Evolutionary conservation across 1,140 invertebrate species (phyloP), one percentile per base, ranked within the genome.

Genomic region (Galleria mellonella): DNA sequence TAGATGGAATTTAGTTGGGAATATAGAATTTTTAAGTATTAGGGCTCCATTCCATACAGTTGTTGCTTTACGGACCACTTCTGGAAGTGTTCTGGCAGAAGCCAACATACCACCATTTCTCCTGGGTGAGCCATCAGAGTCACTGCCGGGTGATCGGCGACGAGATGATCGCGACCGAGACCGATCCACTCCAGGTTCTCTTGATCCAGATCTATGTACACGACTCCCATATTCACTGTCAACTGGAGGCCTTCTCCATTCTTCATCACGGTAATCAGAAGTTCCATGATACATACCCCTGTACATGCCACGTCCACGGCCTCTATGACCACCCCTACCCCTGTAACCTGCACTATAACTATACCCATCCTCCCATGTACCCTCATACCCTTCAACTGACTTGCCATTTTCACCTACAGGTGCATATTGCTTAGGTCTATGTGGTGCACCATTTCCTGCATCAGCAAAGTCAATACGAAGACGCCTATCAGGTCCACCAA

Each of bases 381-480:
- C 75, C 35, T 86, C 85, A 58, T 85, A 87, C 2, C 78, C 78
- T 36, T 87, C 91, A 5, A 89, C 87, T 10, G 89, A 87, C 39
- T 90, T 64, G 0, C 89, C 83, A 50, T 86, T 87, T 51, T 91
- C 90, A 3, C 92, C 92, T 35, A 92, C 91, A 0, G 91, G 87
- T 9, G 84, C 83, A 63, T 84, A 79, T 44, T 87, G 69, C 59
- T 89, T 89, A 1, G 88, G 87, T 43, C 89, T 87, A 48, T 91
- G 93, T 1, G 90, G 50, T 87, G 89, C 62, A 81, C 90, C 36
- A 87, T 86, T 53, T 86, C 91, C 89, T 2, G 95, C 92, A 88
- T 98, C 97, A n/a, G 96, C 95, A 89, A 98, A 99, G 82, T 98
- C 97, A 9, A 97, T 94, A 37, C 97, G 88, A 0, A 98, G 73